A percentile compares a stretch with the other conserved stretches of the same genome.
These are phyloP conservation scores for Eupithecia vulgata DNA, from an alignment of 2,888 invertebrate genomes.

Conservation along the genomic window DNA sequence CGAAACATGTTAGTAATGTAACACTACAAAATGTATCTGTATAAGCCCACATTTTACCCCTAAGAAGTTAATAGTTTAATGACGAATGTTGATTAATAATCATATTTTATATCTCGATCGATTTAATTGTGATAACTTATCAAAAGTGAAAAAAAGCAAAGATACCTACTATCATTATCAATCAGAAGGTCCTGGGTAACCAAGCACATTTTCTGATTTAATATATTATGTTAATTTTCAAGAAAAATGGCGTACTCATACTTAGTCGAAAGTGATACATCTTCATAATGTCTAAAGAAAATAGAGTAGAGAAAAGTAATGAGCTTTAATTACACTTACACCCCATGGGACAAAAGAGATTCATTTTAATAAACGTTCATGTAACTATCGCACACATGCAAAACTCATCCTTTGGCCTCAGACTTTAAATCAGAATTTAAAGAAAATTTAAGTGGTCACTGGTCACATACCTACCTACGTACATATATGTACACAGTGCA, in stretches of 20 bases:
- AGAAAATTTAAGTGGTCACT: no score
- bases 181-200: not conserved
- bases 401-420: no score
- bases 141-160: not conserved
- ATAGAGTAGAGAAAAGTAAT: no score
- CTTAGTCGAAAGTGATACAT: conserved; percentile 8
- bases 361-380: no score
- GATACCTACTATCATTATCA: not conserved
- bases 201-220: not conserved
- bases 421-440: no score
- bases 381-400: not conserved
- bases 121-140: conserved; percentile 1
- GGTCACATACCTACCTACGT: no score
- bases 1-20: not conserved
- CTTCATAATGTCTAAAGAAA: conserved; percentile 24
- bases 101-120: not conserved
- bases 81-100: not conserved
- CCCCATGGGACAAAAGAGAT: not conserved
- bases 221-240: not conserved
- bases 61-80: not conserved
- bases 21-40: not conserved
- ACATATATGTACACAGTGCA: no score
- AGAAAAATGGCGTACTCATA: no score
- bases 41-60: not conserved
- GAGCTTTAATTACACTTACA: conserved; percentile 23